Evolutionary conservation across 2,113 vertebrate genomes (phyloP).

Genomic region (Erinaceus europaeus): DNA sequence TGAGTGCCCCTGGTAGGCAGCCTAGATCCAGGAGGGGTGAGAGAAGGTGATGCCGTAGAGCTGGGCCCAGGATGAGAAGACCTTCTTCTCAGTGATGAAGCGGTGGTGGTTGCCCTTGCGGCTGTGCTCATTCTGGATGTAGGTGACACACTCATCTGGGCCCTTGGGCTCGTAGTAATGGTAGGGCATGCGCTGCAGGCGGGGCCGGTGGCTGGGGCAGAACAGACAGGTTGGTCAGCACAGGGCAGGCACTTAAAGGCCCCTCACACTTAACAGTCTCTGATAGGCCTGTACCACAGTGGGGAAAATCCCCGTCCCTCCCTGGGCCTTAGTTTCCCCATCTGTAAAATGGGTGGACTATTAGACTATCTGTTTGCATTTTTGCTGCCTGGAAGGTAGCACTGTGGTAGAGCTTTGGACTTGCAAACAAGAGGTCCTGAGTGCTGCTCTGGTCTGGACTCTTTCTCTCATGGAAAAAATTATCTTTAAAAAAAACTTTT

Average conservation of each 20-base stretch:
- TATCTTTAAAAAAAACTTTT: too few species aligned
- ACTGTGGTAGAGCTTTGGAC: neutral
- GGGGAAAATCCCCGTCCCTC: neutral
- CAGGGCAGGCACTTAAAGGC: fast-evolving
- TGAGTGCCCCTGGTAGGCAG: neutral
- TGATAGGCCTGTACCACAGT: neutral
- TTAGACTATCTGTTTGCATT: too few species aligned
- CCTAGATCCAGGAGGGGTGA: constrained; percentile 89
- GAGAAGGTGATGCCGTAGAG: constrained; percentile 96
- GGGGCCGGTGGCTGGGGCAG: constrained; percentile 80
- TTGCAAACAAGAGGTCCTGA: too few species aligned
- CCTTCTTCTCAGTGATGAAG: constrained; percentile 97
- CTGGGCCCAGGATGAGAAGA: constrained; percentile 94
- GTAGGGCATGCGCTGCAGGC: constrained; percentile 89
- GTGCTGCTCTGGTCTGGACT: neutral
- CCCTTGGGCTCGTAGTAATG: constrained; percentile 98
- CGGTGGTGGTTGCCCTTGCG: constrained; percentile 95
- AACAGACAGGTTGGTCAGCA: fast-evolving
- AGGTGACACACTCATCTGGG: constrained; percentile 92
- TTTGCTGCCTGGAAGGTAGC: too few species aligned
- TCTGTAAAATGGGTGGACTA: neutral
- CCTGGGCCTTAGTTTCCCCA: neutral
- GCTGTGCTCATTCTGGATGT: constrained; percentile 92
- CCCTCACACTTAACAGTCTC: neutral
- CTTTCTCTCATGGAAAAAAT: too few species aligned